A percentile compares a stretch with the other conserved stretches of the same genome.
Evolutionary conservation across 2,797 vertebrate genomes (phyloP).

Genomic region (Sitta carolinensis): DNA sequence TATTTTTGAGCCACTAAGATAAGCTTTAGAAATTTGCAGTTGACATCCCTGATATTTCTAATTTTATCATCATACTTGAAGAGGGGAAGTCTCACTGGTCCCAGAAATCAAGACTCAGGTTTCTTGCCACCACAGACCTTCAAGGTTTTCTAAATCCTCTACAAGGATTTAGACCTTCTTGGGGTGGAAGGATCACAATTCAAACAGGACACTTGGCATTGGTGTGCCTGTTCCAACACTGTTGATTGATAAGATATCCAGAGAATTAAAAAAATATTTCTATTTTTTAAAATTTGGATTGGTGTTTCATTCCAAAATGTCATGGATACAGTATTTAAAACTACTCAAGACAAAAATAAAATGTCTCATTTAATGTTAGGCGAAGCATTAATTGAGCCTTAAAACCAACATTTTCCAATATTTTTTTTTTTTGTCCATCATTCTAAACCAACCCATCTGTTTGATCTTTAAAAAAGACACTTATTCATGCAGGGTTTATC

Average conservation of each 20-base stretch:
- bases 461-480: neutral
- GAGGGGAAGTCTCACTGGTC: no score
- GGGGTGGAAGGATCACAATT: neutral
- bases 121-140: no score
- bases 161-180: neutral
- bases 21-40: no score
- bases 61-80: no score
- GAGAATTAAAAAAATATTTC: neutral
- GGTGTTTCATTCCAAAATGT: neutral
- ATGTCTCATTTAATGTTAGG: neutral
- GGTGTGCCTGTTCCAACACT: neutral
- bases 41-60: no score
- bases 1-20: no score
- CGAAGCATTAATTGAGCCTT: neutral
- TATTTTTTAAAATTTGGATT: neutral
- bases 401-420: neutral
- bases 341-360: neutral
- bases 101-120: no score
- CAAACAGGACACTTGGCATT: neutral
- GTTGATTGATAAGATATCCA: neutral
- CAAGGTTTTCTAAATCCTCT: no score
- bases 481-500: neutral
- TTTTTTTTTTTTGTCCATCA: neutral
- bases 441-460: neutral
- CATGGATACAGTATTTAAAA: neutral